Evolutionary conservation across 2,888 invertebrate genomes (phyloP), one percentile per base, ranked within the genome.

Genomic region (Mactromeris polynyma): DNA sequence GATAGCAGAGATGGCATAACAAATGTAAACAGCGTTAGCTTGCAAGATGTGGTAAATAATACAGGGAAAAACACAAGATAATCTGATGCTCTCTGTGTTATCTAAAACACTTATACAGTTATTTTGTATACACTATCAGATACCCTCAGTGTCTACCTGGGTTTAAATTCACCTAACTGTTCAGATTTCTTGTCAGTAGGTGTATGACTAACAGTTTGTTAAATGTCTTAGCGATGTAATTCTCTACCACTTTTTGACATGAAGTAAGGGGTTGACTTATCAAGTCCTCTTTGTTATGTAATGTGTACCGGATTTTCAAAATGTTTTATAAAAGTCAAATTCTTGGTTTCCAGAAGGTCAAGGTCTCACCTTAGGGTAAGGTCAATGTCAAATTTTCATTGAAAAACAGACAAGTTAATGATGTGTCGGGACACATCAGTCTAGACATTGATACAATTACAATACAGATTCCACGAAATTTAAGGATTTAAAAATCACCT

Each of bases 131-230:
- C 58, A 64, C 26, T 64, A 64, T 64, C 58, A 64, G 58, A 64
- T 64, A 64, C 58, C 58, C 58, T 9, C 58, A 64, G 46, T 26
- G 26, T 64, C 58, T 64, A 64, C 58, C 58, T 64, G 58, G 58
- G 58, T 64, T 64, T 64, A 64, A 64, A 64, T 64, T 64, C 58
- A 64, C 26, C 58, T 64, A 64, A 26, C n/a, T 26, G 26, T 26
- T 26, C 58, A 26, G 58, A 64, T 64, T 64, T 64, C 58, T 26
- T 64, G 58, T 64, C 58, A 26, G 58, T 26, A 64, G 26, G 26
- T 26, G n/a, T 64, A 64, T 64, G 58, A 64, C 58, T 64, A 64
- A 64, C 58, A 64, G 58, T 64, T 64, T 64, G 58, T 64, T 64
- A 64, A 58, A 58, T 58, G 58, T 26, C 58, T 58, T 64, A 64